Conservation (phyloP, 2,797 vertebrate genomes). For the Eremophila alpestris region DNA sequence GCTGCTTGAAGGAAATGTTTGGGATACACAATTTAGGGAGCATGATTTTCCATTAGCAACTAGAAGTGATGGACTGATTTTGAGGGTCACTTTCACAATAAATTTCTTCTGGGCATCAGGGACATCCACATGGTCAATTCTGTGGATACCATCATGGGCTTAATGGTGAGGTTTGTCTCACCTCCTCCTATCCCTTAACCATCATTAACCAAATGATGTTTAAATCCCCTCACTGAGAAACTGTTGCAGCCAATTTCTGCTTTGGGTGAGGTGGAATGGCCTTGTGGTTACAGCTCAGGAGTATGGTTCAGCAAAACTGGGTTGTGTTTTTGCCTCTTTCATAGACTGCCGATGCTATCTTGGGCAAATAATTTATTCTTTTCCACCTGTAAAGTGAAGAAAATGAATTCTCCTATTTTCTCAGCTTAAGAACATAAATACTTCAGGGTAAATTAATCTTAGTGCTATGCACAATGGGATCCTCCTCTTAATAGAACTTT, state of each 20-base stretch:
- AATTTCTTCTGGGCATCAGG: background rate
- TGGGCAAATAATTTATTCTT: background rate
- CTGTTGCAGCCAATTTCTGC: background rate
- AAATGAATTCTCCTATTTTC: background rate
- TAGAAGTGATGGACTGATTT: conserved; percentile 16
- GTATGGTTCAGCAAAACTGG: background rate
- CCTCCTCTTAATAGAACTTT: background rate
- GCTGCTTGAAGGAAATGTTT: background rate
- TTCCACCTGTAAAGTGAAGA: conserved; percentile 18
- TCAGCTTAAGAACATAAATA: background rate
- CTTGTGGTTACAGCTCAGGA: background rate
- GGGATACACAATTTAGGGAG: background rate
- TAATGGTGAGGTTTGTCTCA: background rate
- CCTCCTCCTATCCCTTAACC: background rate
- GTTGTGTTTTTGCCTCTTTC: background rate
- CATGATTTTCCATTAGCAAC: conserved; percentile 28
- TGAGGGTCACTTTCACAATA: conserved; percentile 13
- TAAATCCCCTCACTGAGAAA: conserved; percentile 8
- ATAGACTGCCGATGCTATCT: background rate
- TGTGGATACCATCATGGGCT: background rate
- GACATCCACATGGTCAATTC: background rate
- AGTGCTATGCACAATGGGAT: background rate
- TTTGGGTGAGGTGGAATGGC: background rate
- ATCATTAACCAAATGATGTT: background rate
- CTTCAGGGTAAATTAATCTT: background rate